phyloP scores from a whole-genome alignment of 2,113 vertebrate species.

The Siniperca chuatsi region DNA sequence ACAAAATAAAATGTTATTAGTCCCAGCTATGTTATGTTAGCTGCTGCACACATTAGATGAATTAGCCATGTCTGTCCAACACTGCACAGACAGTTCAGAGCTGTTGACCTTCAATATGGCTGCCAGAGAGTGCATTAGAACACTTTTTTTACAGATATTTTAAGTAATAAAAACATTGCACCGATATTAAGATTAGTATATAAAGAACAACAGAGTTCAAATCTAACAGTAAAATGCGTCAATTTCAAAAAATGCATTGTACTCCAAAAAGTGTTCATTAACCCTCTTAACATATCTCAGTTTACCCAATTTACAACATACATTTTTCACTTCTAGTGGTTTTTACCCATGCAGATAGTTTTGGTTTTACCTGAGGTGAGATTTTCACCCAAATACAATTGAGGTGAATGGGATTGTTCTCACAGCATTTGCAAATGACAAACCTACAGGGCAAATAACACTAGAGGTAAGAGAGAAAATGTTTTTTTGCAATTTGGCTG shows the following conservation, averaged over 20 bases:
- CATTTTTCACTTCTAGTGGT: not conserved
- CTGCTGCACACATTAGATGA: not conserved
- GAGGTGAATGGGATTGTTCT: not conserved
- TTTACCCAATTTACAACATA: not conserved
- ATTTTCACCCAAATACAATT: not conserved
- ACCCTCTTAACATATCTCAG: not conserved
- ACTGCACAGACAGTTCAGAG: not conserved
- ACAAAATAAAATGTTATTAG: not conserved
- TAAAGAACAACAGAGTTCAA: not conserved
- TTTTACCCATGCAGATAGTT: not conserved
- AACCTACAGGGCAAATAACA: not conserved
- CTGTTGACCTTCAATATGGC: not conserved
- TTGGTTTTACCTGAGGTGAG: not conserved
- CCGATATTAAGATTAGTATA: not conserved
- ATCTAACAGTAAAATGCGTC: not conserved
- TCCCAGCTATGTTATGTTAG: not conserved
- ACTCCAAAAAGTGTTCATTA: not conserved
- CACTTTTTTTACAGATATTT: not conserved
- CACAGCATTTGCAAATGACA: not conserved
- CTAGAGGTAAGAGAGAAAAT: not conserved
- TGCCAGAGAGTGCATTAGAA: not conserved
- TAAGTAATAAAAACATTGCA: not conserved
- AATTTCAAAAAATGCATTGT: not conserved
- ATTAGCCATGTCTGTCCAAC: not conserved
- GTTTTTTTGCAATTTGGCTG: not conserved